Conservation (phyloP, 1,140 invertebrate species). For the Colletes latitarsis region DNA sequence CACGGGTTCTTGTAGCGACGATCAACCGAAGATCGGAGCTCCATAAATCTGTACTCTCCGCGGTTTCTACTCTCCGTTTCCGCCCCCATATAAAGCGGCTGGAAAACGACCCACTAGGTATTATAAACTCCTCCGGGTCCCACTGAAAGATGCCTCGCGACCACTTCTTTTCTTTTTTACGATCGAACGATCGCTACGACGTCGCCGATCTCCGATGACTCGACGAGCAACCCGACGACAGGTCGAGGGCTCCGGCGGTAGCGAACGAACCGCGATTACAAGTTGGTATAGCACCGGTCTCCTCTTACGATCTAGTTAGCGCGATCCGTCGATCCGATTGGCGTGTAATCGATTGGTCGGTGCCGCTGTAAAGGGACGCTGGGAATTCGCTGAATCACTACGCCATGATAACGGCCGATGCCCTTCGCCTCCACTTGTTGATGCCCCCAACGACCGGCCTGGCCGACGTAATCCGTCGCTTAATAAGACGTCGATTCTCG, state of each 20-base stretch:
- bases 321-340: constrained; percentile 62
- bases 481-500: constrained; percentile 58
- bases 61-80: too few species aligned
- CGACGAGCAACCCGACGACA: background rate
- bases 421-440: constrained; percentile 37
- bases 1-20: too few species aligned
- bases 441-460: constrained; percentile 6
- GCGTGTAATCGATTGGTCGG: constrained; percentile 62
- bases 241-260: constrained; percentile 7
- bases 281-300: constrained; percentile 23
- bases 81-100: too few species aligned
- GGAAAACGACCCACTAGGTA: too few species aligned
- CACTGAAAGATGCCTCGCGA: too few species aligned
- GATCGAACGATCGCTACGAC: background rate
- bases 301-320: constrained; percentile 59
- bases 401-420: constrained; percentile 41
- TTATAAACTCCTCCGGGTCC: too few species aligned
- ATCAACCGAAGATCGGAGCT: too few species aligned
- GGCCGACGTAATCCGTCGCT: constrained; percentile 49
- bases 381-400: constrained; percentile 62
- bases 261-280: constrained; percentile 20
- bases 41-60: too few species aligned
- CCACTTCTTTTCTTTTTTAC: too few species aligned
- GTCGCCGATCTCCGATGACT: background rate
- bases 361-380: constrained; percentile 40